Percentiles rank a stretch among this genome's conserved stretches.
phyloP scores from a whole-genome alignment of 2,797 vertebrate species.

The Hybognathus amarus region DNA sequence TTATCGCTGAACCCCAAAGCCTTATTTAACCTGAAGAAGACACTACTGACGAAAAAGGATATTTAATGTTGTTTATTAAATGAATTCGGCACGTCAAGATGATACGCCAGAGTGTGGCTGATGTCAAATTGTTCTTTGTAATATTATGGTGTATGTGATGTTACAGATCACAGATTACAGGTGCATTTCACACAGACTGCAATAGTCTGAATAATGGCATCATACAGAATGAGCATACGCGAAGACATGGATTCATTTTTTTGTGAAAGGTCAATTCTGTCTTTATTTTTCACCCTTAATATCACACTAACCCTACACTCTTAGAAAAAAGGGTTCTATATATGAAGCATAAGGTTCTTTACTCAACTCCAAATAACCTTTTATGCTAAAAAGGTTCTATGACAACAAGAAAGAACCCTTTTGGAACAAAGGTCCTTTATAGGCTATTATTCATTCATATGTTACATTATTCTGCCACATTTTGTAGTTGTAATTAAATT shows the following conservation, averaged over 20 bases:
- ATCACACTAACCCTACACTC: not conserved
- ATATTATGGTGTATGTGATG: not conserved
- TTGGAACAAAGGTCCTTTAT: too few relatives aligned
- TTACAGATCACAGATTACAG: not conserved
- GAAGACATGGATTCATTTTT: not conserved
- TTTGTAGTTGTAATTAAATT: too few relatives aligned
- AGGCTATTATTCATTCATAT: too few relatives aligned
- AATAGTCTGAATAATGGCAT: not conserved
- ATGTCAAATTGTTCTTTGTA: not conserved
- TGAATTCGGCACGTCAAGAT: not conserved
- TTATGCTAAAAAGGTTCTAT: too few relatives aligned
- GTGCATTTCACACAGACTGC: conserved; percentile 2
- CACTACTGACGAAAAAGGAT: conserved; percentile 33
- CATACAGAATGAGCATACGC: not conserved
- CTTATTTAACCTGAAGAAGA: conserved; percentile 50
- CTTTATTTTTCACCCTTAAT: not conserved
- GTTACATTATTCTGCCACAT: too few relatives aligned
- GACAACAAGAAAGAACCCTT: too few relatives aligned
- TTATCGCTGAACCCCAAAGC: conserved; percentile 53
- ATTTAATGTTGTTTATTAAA: conserved; percentile 9
- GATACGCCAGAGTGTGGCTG: not conserved
- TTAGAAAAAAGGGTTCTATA: too few relatives aligned
- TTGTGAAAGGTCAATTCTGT: not conserved
- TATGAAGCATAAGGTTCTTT: too few relatives aligned
- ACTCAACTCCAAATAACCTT: too few relatives aligned